A percentile compares a stretch with the other conserved stretches of the same genome.
These are phyloP conservation scores for Meriones unguiculatus DNA, from an alignment of 2,113 vertebrate species.

Conservation along the genomic window DNA sequence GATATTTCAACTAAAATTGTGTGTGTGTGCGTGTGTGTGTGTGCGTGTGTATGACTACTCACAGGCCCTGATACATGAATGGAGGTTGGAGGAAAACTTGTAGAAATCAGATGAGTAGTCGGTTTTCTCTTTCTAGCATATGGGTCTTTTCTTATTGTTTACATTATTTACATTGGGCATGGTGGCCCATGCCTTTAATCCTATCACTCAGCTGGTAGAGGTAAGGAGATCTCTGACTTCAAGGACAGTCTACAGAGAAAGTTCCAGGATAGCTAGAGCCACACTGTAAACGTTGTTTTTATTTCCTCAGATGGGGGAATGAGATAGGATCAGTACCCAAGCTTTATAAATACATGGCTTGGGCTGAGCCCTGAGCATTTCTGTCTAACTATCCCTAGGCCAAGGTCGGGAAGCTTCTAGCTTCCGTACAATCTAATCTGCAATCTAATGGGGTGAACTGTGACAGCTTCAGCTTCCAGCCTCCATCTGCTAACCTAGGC, in stretches of 20 bases:
- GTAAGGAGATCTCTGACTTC: background rate
- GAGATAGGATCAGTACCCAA: no score
- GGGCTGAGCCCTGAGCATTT: no score
- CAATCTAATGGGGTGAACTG: no score
- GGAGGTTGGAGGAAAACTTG: background rate
- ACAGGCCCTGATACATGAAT: rapidly evolving
- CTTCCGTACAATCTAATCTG: no score
- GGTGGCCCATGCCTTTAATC: background rate
- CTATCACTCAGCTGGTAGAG: background rate
- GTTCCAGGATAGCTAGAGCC: background rate
- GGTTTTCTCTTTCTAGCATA: background rate
- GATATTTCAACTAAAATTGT: background rate
- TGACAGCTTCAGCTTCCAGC: no score
- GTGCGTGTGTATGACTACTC: background rate
- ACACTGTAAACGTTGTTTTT: no score
- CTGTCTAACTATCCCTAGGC: no score
- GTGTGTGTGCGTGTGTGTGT: background rate
- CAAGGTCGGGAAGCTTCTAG: no score
- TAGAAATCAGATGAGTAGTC: background rate
- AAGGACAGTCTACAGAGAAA: background rate
- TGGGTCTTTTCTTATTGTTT: background rate
- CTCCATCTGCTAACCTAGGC: no score
- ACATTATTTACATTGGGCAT: background rate
- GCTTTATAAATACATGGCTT: no score
- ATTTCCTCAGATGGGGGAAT: no score